phyloP scores from a whole-genome alignment of 2,888 invertebrate genomes.

The Atherix ibis region DNA sequence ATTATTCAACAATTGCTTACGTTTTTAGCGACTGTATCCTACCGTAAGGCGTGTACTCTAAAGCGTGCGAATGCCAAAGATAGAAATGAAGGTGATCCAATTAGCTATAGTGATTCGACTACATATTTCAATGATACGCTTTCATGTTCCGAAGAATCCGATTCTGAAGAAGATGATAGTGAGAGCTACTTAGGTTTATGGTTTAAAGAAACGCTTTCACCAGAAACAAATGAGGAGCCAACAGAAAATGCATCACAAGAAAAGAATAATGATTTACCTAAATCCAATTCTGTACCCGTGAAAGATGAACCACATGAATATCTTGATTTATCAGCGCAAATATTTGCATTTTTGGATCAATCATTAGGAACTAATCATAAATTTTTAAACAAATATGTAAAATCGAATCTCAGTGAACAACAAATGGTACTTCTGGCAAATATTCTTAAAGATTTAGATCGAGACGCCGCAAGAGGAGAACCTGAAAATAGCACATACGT shows the following conservation, averaged over 20 bases:
- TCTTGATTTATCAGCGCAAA: constrained; percentile 70
- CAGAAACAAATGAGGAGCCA: constrained; percentile 40
- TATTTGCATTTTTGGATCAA: constrained; percentile 74
- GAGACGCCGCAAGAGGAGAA: constrained; percentile 73
- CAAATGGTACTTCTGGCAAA: constrained; percentile 80
- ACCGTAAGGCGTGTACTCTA: constrained; percentile 75
- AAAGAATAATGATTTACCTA: constrained; percentile 37
- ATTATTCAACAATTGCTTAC: constrained; percentile 53
- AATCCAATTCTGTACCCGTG: constrained; percentile 47
- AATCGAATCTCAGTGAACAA: constrained; percentile 58
- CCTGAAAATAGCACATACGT: constrained; percentile 35
- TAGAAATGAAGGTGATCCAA: constrained; percentile 64
- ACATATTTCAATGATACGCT: constrained; percentile 93
- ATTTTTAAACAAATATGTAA: constrained; percentile 48
- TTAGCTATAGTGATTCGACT: constrained; percentile 78
- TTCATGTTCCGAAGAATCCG: constrained; percentile 80
- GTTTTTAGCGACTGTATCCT: constrained; percentile 75
- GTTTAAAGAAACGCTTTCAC: constrained; percentile 87
- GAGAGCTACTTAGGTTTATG: constrained; percentile 53
- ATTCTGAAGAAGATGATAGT: constrained; percentile 65
- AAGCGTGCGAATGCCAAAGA: constrained; percentile 63
- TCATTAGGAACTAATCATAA: constrained; percentile 40
- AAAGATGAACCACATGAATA: constrained; percentile 74
- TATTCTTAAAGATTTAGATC: constrained; percentile 77
- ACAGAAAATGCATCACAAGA: constrained; percentile 40